Evolutionary conservation across 2,888 invertebrate species (phyloP), one percentile per base, ranked within the genome.

Genomic region (Noctua fimbriata): DNA sequence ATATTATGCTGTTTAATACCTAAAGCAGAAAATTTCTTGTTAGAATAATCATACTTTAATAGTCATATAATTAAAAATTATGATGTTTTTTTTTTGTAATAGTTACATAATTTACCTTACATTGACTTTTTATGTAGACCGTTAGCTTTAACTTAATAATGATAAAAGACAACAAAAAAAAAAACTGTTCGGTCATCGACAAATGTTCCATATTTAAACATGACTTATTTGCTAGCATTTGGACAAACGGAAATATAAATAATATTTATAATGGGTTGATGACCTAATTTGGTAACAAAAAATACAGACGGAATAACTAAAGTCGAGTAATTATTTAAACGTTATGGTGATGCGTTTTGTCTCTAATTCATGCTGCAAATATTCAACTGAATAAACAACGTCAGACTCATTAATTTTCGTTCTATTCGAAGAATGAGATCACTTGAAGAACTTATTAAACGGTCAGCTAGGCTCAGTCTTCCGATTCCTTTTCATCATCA

Each of bases 271-370:
- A 55, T 77, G 16, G 83, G 76, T 81, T 76, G 88, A 88, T 80
- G 87, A 83, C 79, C 87, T 85, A 85, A 85, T 87, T 85, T 74
- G 1, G 49, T 55, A 66, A 73, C 77, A 87, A 88, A 88, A 88
- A 82, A 80, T 52, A 49, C 70, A 69, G 69, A 69, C 66, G 65
- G 66, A 69, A 69, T 79, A 80, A 74, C 66, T 44, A 70, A 79
- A 85, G 67, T 76, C 76, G 70, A 72, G 55, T 85, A 82, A 74
- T 81, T 74, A 85, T 80, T 89, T 77, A 83, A 82, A 81, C 79
- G 81, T 78, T 84, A 81, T 67, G 52, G 72, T 71, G 63, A 85
- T 81, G 85, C 74, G 65, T 69, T 82, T 49, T 81, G 41, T n/a
- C 24, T 63, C 41, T 79, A 66, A 84, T 81, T 79, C 47, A 58